Evolutionary conservation across 2,888 invertebrate genomes (phyloP), one percentile per base, ranked within the genome.

Genomic region (Noctua comes): DNA sequence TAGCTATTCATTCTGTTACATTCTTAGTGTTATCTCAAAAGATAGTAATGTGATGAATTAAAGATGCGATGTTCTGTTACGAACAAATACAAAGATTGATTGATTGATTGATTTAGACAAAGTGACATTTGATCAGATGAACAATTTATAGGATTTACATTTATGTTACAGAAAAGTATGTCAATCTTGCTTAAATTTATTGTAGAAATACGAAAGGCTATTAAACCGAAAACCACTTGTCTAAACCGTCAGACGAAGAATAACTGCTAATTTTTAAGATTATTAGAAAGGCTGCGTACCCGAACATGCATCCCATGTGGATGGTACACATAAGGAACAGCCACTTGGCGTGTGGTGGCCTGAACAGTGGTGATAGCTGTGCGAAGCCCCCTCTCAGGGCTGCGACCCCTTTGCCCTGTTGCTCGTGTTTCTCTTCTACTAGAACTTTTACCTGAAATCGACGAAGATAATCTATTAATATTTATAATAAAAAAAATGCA

Each of bases 331-430:
- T 97, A 24, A 98, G 95, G 21, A 97, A 68, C 1, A 98, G 97
- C 93, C 97, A 97, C 1, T 95, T 93, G 6, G 97, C 87, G 88
- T 98, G 96, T 0, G 98, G 98, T 2, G 97, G 96, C 31, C 92
- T 95, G 92, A 98, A 98, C 87, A 98, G 95, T 0, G 98, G 98
- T 59, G 97, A 97, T 81, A 98, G 95, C 93, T 98, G 98, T 0
- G 95, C 92, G 80, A 97, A 95, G 0, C 98, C 98, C 4, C 97
- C 97, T 13, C 96, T 95, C 31, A 98, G 90, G 1, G 97, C 97
- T 73, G 97, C 96, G 31, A 96, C 86, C 5, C 97, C 97, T 48
- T 91, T 92, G 0, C 93, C 95, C 59, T 93, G 93, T 82, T 95
- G 90, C 75, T 93, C 92, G 1, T 95, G 92, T 80, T 95, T 94